Percentiles rank a stretch among this genome's conserved stretches.
Evolutionary conservation across 2,888 invertebrate species (phyloP).

Genomic region (Epirrita christyi): DNA sequence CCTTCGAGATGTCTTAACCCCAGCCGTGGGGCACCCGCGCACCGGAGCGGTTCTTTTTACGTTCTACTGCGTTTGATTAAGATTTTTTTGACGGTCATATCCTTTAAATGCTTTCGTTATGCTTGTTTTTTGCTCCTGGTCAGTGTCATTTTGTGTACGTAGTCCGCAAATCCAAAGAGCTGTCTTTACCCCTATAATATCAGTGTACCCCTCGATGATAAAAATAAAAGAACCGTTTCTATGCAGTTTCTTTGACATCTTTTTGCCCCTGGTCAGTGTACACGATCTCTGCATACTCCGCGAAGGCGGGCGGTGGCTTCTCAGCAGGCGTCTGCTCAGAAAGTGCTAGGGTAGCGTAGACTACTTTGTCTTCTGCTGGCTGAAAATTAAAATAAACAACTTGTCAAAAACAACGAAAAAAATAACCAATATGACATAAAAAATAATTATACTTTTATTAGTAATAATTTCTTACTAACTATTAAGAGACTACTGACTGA

Average conservation of each 20-base stretch:
- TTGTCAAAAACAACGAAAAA: not conserved
- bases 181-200: too few relatives aligned
- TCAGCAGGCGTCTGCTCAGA: conserved; percentile 65
- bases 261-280: conserved; percentile 85
- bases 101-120: not conserved
- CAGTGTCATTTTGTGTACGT: not conserved
- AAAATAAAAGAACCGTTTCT: not conserved
- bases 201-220: too few relatives aligned
- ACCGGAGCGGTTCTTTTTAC: not conserved
- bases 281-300: conserved; percentile 93
- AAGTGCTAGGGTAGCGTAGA: conserved; percentile 90
- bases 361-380: conserved; percentile 85
- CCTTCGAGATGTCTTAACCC: conserved; percentile 1
- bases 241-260: conserved; percentile 57
- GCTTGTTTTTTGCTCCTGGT: not conserved
- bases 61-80: too few relatives aligned
- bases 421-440: too few relatives aligned
- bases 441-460: too few relatives aligned
- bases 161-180: not conserved
- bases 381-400: conserved; percentile 32
- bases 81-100: not conserved
- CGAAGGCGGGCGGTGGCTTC: conserved; percentile 75
- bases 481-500: too few relatives aligned
- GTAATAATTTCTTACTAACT: too few relatives aligned
- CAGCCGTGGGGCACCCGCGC: not conserved